A percentile compares a stretch with the other conserved stretches of the same genome.
These are phyloP conservation scores for Marronus borbonicus DNA, from an alignment of 2,888 invertebrate species.

Conservation along the genomic window DNA sequence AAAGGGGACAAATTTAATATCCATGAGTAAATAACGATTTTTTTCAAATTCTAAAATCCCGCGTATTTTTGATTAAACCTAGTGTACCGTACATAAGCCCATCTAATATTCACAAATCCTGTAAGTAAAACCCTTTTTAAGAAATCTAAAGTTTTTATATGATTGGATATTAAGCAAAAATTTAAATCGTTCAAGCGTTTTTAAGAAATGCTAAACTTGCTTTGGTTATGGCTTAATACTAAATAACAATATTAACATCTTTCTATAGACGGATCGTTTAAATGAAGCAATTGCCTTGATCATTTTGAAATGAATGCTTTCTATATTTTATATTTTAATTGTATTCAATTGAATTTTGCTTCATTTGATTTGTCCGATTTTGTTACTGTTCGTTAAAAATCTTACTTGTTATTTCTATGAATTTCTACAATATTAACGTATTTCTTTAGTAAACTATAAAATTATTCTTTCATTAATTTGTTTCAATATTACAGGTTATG, in stretches of 20 bases:
- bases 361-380: not conserved
- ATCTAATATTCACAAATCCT: too few species aligned
- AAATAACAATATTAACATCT: conserved; percentile 30
- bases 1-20: too few species aligned
- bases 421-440: not conserved
- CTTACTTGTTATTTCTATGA: not conserved
- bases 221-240: conserved; percentile 16
- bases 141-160: not conserved
- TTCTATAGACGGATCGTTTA: too few species aligned
- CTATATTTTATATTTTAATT: not conserved
- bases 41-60: too few species aligned
- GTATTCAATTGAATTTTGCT: not conserved
- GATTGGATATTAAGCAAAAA: not conserved
- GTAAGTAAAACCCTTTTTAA: not conserved
- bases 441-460: not conserved
- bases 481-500: conserved; percentile 83
- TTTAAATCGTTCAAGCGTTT: not conserved
- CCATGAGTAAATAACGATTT: too few species aligned
- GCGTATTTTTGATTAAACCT: too few species aligned
- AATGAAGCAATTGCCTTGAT: not conserved
- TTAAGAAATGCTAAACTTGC: conserved; percentile 11
- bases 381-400: not conserved
- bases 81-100: too few species aligned
- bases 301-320: not conserved
- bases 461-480: conserved; percentile 40